phyloP scores from a whole-genome alignment of 2,888 invertebrate genomes.

The Cryptocephalus moraei region DNA sequence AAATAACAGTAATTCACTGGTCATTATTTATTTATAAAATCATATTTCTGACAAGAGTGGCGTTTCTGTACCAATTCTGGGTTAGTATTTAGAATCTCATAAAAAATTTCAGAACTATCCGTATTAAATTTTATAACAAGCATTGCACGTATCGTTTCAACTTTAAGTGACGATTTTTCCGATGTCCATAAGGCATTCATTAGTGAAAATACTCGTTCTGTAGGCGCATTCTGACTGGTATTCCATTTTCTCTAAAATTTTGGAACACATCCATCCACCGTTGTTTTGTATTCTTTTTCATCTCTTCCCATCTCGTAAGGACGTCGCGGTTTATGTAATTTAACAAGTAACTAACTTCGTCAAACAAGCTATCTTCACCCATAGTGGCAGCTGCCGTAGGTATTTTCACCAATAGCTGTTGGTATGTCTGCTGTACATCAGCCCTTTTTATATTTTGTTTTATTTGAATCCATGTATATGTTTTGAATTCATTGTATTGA shows the following conservation, averaged over 20 bases:
- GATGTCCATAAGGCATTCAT: neutral
- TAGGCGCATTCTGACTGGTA: neutral
- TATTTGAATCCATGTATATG: neutral
- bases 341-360: neutral
- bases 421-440: neutral
- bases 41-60: neutral
- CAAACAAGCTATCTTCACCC: neutral
- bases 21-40: neutral
- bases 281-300: neutral
- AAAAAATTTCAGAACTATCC: neutral
- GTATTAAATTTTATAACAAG: neutral
- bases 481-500: too few species aligned
- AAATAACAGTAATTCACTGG: too few species aligned
- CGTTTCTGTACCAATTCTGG: neutral
- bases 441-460: neutral
- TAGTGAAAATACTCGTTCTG: neutral
- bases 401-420: neutral
- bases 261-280: neutral
- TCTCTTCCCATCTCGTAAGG: neutral
- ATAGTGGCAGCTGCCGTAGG: neutral
- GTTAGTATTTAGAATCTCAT: neutral
- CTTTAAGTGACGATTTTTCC: neutral
- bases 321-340: neutral
- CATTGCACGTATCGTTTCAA: neutral
- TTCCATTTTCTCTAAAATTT: neutral